Evolutionary conservation across 2,888 invertebrate species (phyloP).

Genomic region (Drosophila monieri): DNA sequence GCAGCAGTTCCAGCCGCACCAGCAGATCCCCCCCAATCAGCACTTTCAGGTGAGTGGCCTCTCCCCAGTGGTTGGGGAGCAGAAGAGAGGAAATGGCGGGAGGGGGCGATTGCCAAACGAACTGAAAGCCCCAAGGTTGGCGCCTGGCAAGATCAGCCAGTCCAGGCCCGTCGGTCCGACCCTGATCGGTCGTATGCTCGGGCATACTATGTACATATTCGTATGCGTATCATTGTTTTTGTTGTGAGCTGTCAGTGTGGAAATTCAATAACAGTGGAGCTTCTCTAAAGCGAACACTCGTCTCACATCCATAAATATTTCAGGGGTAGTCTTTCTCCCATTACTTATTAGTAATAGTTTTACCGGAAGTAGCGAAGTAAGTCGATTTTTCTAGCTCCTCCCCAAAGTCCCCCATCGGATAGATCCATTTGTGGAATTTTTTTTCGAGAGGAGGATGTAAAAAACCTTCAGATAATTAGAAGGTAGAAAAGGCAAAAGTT

Average conservation of each 20-base stretch:
- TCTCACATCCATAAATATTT: background rate
- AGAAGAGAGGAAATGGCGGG: background rate
- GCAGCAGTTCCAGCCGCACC: conserved; percentile 54
- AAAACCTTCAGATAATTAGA: no score
- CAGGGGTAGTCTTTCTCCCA: no score
- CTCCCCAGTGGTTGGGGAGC: background rate
- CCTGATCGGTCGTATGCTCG: conserved; percentile 22
- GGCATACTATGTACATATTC: conserved; percentile 15
- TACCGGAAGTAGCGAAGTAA: no score
- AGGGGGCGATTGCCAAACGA: conserved; percentile 9
- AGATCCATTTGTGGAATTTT: no score
- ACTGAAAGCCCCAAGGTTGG: conserved; percentile 41
- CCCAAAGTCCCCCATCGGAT: no score
- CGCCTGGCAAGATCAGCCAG: conserved; percentile 66
- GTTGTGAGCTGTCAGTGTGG: conserved; percentile 18
- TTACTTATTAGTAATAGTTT: no score
- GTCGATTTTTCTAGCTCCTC: no score
- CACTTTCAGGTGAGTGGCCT: conserved; percentile 71
- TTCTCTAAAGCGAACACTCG: background rate
- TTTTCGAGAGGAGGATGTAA: no score
- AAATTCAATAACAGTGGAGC: conserved; percentile 35
- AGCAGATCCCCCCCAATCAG: conserved; percentile 59
- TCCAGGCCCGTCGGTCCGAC: conserved; percentile 12
- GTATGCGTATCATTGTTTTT: conserved; percentile 45
- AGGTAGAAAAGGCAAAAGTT: no score